These are phyloP conservation scores for Pterocles orientalis DNA, from an alignment of 2,113 vertebrate species.

Conservation along the genomic window DNA sequence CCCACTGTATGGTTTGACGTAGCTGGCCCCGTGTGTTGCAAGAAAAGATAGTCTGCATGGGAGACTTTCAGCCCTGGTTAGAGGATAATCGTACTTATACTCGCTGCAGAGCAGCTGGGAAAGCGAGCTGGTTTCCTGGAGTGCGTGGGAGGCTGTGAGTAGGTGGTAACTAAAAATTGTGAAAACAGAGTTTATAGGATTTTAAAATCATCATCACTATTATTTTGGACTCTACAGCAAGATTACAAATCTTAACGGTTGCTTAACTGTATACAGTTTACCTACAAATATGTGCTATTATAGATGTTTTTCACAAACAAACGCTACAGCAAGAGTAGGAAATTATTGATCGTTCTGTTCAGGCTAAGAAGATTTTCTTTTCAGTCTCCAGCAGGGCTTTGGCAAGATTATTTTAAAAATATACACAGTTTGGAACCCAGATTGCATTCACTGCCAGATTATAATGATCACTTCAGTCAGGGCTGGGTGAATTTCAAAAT, in stretches of 20 bases:
- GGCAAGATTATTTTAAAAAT: constrained; percentile 44
- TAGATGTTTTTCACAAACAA: not conserved
- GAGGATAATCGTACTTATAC: not conserved
- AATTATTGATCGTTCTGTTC: not conserved
- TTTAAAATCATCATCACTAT: not conserved
- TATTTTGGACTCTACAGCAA: not conserved
- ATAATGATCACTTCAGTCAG: constrained; percentile 56
- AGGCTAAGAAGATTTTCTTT: not conserved
- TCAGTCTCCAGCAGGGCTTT: not conserved
- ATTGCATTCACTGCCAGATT: constrained; percentile 41
- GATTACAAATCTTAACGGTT: not conserved
- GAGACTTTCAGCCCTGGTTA: not conserved
- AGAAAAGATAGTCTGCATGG: not conserved
- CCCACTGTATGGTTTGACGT: not conserved
- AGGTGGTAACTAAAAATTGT: constrained; percentile 51
- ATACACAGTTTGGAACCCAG: constrained; percentile 29
- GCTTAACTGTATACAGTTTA: not conserved
- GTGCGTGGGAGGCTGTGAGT: constrained; percentile 1
- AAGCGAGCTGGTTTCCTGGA: constrained; percentile 13
- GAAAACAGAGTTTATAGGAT: not conserved
- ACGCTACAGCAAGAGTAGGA: not conserved
- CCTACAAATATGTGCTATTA: not conserved
- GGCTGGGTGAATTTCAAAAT: constrained; percentile 49
- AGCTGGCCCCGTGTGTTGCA: not conserved
- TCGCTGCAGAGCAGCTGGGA: constrained; percentile 15